phyloP scores from a whole-genome alignment of 2,888 invertebrate species.

The Calameuta idolon region DNA sequence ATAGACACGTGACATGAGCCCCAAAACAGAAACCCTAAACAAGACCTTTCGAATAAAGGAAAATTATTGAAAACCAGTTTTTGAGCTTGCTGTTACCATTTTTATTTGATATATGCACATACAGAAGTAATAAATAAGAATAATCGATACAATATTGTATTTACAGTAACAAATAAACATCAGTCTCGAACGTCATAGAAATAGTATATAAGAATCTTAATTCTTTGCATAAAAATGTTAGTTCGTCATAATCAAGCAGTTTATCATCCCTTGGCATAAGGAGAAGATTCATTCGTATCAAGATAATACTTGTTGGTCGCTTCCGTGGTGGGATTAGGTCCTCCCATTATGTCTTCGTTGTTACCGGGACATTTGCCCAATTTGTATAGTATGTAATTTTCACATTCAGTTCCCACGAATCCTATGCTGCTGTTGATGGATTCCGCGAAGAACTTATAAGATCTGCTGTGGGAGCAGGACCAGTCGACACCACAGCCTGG shows the following conservation, averaged over 20 bases:
- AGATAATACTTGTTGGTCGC: background rate
- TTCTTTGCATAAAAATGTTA: background rate
- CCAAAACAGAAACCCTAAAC: background rate
- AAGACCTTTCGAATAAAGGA: background rate
- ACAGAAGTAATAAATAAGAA: background rate
- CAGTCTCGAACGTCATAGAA: no score
- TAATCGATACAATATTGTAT: background rate
- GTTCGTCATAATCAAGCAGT: background rate
- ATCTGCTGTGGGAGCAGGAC: conserved; percentile 38
- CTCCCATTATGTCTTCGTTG: background rate
- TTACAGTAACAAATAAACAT: no score
- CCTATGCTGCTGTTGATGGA: conserved; percentile 28
- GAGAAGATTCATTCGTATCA: background rate
- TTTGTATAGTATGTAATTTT: conserved; percentile 8
- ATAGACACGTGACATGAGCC: background rate
- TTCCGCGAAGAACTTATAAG: conserved; percentile 36
- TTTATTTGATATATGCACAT: no score
- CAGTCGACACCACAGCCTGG: conserved; percentile 28
- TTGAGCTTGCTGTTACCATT: no score
- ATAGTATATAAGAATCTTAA: background rate
- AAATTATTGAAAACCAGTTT: background rate
- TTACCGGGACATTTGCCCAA: background rate
- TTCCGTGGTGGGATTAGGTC: background rate
- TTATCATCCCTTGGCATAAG: background rate
- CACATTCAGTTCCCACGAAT: conserved; percentile 40